Conservation (phyloP, 2,113 vertebrate species). For the Pelusios castaneus region DNA sequence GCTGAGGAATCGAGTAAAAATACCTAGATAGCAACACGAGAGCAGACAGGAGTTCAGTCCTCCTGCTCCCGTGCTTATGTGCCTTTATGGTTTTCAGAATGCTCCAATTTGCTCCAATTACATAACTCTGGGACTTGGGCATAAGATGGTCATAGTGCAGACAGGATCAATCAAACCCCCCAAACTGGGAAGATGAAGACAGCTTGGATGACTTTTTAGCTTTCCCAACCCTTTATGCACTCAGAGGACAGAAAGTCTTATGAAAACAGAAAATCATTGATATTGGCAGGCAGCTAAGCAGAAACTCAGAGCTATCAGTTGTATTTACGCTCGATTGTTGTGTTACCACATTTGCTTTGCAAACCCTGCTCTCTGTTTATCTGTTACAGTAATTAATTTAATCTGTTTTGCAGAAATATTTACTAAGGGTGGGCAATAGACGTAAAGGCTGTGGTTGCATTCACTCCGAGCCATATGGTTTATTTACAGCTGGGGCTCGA, state of each 20-base stretch:
- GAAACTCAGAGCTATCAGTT: constrained; percentile 32
- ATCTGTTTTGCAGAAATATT: constrained; percentile 66
- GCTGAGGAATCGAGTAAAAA: background rate
- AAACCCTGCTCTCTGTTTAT: background rate
- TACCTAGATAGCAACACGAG: background rate
- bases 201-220: background rate
- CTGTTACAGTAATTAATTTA: constrained; percentile 29
- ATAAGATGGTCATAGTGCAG: accelerated
- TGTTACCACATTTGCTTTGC: background rate
- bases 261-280: constrained; percentile 13
- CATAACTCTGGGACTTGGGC: background rate
- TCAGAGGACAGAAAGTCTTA: background rate
- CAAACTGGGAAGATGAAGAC: background rate
- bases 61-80: background rate
- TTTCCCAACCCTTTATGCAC: background rate
- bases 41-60: background rate
- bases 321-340: constrained; percentile 42
- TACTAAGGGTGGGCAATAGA: constrained; percentile 51
- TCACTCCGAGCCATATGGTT: constrained; percentile 34
- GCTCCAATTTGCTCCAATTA: background rate
- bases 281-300: constrained; percentile 54
- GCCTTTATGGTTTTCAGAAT: background rate
- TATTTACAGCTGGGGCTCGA: constrained; percentile 68
- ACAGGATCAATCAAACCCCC: background rate
- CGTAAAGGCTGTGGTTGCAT: constrained; percentile 56